Base-by-base conservation (phyloP, 1,140 invertebrate species). In the Aphaenogaster rudis region DNA sequence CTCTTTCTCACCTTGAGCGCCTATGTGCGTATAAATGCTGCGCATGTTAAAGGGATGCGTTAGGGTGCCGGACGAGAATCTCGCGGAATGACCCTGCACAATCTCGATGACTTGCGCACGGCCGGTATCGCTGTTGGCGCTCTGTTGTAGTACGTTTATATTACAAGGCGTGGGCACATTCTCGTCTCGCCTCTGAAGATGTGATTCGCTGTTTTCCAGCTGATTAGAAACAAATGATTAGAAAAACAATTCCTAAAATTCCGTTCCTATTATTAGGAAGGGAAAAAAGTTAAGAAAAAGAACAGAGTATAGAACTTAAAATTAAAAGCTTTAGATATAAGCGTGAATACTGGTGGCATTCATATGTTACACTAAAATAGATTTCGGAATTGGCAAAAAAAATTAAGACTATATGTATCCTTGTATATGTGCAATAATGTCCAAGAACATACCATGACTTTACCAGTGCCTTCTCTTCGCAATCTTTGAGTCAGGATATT, bases 11-110 rank as follows among this genome's bases (percentile, higher is more conserved):
- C 94, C 94, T 15, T 94, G 88, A 5, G 86, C 45, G 59, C 96
- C 96, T 6, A 80, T 86, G 88, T 96, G 96, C 5, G 94, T 88
- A 89, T 97, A 97, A 11, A 96, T 96, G 0, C 96, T 97, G 21
- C 93, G 91, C 2, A 97, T 94, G 64, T 94, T 91, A 57, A 97
- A 96, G 17, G 95, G 94, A 92, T 97, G 97, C 0, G 93, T 94
- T 39, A 97, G 87, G 2, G 91, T 91, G 21, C 96, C 95, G 78
- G 94, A 96, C 90, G 94, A 96, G 95, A 95, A 96, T 86, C 90
- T 92, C 0, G 92, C 95, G 48, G 81, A 86, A 67, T 91, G 78
- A 11, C 90, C 93, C 1, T 93, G 45, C 2, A 79, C 4, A 89
- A 95, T 88, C 88, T 95, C 78, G 33, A 95, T 90, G 17, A 88